phyloP scores from a whole-genome alignment of 2,888 invertebrate species.

The Athripsodes cinereus region DNA sequence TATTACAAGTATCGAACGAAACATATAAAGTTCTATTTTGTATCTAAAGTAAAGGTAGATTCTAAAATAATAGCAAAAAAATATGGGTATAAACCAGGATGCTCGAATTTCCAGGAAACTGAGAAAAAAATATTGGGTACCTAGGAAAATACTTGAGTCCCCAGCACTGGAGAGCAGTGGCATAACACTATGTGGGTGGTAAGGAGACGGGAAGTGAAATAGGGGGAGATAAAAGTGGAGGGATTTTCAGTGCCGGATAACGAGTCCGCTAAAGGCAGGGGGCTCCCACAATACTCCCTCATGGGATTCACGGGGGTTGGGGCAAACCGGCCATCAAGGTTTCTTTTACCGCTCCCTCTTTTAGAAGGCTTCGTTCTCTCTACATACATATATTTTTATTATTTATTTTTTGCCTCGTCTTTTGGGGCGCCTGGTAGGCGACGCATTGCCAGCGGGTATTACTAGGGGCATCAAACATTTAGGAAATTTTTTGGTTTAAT shows the following conservation, averaged over 20 bases:
- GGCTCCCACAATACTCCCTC: slow-evolving; percentile 1
- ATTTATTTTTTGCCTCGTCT: slow-evolving; percentile 26
- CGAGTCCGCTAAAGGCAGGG: neutral
- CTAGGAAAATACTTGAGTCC: no score
- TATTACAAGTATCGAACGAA: no score
- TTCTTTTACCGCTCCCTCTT: slow-evolving; percentile 7
- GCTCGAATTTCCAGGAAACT: no score
- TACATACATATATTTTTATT: slow-evolving; percentile 19
- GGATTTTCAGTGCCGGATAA: slow-evolving; percentile 2
- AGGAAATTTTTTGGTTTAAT: neutral
- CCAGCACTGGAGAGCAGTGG: slow-evolving; percentile 5
- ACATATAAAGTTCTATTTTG: no score
- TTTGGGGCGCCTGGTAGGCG: slow-evolving; percentile 26
- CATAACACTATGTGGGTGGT: neutral
- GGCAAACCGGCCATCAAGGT: slow-evolving; percentile 12
- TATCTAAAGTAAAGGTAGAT: no score
- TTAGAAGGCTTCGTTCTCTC: slow-evolving; percentile 14
- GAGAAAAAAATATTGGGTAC: no score
- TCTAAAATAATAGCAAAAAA: no score
- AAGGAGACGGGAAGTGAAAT: neutral
- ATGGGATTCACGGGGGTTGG: neutral
- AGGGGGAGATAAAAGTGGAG: slow-evolving; percentile 6
- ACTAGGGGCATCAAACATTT: slow-evolving; percentile 4
- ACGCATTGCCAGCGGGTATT: slow-evolving; percentile 16
- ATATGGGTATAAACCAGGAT: no score